Base-by-base conservation (phyloP, 53 echinoderm and acorn worm genomes). In the Temnopleurus reevesii region DNA sequence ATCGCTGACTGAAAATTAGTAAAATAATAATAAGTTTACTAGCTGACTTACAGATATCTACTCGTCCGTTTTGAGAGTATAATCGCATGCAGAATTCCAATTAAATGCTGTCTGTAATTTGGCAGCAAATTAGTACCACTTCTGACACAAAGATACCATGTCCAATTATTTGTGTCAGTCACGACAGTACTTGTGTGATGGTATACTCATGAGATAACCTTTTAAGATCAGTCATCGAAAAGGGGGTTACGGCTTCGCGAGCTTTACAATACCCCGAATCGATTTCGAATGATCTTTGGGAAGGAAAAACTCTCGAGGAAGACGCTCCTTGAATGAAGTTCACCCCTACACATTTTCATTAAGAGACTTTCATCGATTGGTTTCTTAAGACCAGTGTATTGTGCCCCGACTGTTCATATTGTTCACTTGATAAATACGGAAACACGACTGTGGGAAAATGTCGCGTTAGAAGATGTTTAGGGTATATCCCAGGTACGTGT, bases 401-500 rank as follows among this genome's bases (percentile, higher is more conserved):
- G 71, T 71, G 21, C n/a, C 7, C 2, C 41, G 2, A 21, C n/a
- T 71, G 41, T 41, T 10, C 41, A 36, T 1, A 71, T 71, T 71
- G 71, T 71, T 41, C n/a, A 71, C n/a, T n/a, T 38, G 36, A 13
- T 71, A 71, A 71, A 71, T 71, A 71, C 41, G 21, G 63, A 63
- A 63, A 18, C 63, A 9, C 34, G 71, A 71, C 71, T 71, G 71
- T 71, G 71, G 71, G 71, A 71, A 71, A 71, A 41, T 41, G 0
- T 65, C 41, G 17, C 23, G 15, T 35, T 56, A 26, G 10, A 24
- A 27, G 58, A 4, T 58, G 58, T 24, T 58, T 58, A 27, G 21
- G 27, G n/a, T n/a, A n/a, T n/a, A n/a, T n/a, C n/a, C n/a, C n/a
- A n/a, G n/a, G n/a, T n/a, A n/a, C n/a, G n/a, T n/a, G n/a, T n/a